phyloP scores from a whole-genome alignment of 2,113 vertebrate genomes.

The Thomomys bottae region DNA sequence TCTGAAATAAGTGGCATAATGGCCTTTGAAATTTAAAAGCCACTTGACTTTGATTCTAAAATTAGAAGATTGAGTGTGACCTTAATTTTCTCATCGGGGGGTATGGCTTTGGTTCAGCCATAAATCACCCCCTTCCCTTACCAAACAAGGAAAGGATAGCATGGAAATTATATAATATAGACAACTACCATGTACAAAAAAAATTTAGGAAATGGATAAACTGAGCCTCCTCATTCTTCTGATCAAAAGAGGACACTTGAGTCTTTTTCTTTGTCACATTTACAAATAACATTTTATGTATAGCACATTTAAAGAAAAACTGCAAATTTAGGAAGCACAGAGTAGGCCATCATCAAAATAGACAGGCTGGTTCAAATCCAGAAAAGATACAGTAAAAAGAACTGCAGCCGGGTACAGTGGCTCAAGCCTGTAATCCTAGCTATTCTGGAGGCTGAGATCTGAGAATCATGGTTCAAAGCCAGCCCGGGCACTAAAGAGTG shows the following conservation, averaged over 20 bases:
- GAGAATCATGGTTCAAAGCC: too few species aligned
- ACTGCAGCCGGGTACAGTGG: too few species aligned
- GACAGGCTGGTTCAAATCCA: background rate
- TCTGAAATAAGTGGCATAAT: slow-evolving; percentile 49
- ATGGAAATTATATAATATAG: background rate
- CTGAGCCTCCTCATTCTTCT: background rate
- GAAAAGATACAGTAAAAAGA: background rate
- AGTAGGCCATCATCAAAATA: slow-evolving; percentile 1
- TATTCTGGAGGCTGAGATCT: too few species aligned
- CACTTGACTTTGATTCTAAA: slow-evolving; percentile 67
- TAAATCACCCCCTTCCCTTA: background rate
- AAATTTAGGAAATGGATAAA: background rate
- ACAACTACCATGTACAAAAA: background rate
- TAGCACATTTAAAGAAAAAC: background rate
- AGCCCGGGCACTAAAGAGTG: too few species aligned
- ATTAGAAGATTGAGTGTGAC: slow-evolving; percentile 53
- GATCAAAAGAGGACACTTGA: background rate
- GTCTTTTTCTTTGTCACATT: slow-evolving; percentile 34
- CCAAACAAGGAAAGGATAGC: background rate
- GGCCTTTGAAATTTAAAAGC: slow-evolving; percentile 56
- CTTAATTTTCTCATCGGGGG: slow-evolving; percentile 53
- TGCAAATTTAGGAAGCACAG: slow-evolving; percentile 7
- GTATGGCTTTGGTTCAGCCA: background rate
- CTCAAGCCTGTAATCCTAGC: too few species aligned
- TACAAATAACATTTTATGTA: slow-evolving; percentile 20